Base-by-base conservation (phyloP, 2,113 vertebrate genomes). In the Hemiprocne comata region DNA sequence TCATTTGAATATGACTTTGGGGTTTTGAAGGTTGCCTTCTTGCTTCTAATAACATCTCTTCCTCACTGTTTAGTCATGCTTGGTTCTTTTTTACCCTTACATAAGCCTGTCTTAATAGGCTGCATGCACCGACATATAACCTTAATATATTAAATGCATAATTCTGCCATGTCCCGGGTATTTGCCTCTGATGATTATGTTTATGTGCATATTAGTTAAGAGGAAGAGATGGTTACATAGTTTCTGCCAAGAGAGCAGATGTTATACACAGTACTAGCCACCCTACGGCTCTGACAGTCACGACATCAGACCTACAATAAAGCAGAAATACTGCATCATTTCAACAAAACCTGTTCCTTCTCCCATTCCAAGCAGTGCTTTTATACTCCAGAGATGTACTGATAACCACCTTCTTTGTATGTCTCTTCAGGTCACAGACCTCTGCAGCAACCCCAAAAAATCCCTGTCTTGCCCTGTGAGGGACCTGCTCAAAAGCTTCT, bases 161-260 rank as follows among this genome's bases (percentile, higher is more conserved):
- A 82, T 91, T 87, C 77, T 89, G 48, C 65, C 0, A 0, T 81
- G 57, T 91, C 85, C 25, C 61, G 93, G 8, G 48, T 58, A 78
- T 26, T 91, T 73, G 89, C 90, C 70, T 87, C 77, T 82, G 66
- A 81, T 91, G 66, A 55, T 91, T 64, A 85, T 55, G 61, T 81
- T 95, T 87, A 92, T 82, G 70, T 5, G 15, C 50, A 36, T 58
- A 64, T 44, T 69, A 85, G 42, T 89, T 85, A 87, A 67, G 28
- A 89, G 64, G 67, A 96, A 76, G 38, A 94, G 29, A 75, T 91
- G 61, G 33, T 74, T 91, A 51, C 51, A 36, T 25, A 73, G n/a
- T 84, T 94, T 81, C 91, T 95, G 69, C 26, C 65, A 78, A 23
- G 65, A 89, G 17, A 80, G 13, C n/a, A 81, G 73, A 51, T 53